Evolutionary conservation across 30 jellyfish, hydroid and myxozoan genomes (phyloP), one percentile per base, ranked within the genome.

Genomic region (Mastigias papua): DNA sequence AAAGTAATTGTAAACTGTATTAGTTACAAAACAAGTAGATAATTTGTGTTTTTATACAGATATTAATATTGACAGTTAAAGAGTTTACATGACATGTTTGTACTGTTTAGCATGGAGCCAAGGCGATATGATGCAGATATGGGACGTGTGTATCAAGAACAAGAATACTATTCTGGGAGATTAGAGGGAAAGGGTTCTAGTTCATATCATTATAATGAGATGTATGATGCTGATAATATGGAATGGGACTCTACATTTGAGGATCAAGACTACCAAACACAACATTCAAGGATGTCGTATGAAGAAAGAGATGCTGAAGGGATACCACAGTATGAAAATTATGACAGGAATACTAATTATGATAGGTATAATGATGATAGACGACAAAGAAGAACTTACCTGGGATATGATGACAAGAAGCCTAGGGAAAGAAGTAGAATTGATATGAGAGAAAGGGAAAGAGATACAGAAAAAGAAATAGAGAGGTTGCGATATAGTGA

Each of bases 201-300:
- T n/a, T 27, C 74, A 22, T 63, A 22, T 63, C 35, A 27, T 5
- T 5, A 27, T 9, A 63, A 25, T 57, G 69, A 57, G 17, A 10
- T 16, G 21, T 63, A 63, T 63, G 42, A 27, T 15, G 23, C 21
- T 23, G 74, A 63, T 16, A 84, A 58, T 34, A 84, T 84, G 87
- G 93, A 84, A 35, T 84, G 93, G 93, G 81, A 66, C 65, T 84
- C 93, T 11, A 70, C 93, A 33, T 84, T 42, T 73, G 86, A 82
- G 10, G 91, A 51, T 13, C 87, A 25, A 46, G 87, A 29, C 9
- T 28, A 49, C 63, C 87, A 76, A 23, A n/a, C 30, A 54, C 7
- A 10, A 3, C 35, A 33, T 57, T 23, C 74, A 2, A 22, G 87
- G 50, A 16, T 11, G 29, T n/a, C 25, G 26, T 22, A 69, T 32